Evolutionary conservation across 2,888 invertebrate species (phyloP).

Genomic region (Eurytoma adleriae): DNA sequence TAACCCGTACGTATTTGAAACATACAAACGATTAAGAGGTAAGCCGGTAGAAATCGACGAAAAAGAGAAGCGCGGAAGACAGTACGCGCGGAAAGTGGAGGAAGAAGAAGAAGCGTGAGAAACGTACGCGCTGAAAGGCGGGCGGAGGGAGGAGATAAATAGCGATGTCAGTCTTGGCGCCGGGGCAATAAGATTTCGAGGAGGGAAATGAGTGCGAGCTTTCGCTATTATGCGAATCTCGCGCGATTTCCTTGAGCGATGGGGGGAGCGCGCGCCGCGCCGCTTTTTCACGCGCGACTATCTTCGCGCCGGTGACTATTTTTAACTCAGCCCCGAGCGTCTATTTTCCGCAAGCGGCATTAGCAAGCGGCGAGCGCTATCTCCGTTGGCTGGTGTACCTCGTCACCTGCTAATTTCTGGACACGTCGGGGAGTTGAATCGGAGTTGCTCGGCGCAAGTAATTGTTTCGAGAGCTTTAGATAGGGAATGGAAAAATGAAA

Average conservation of each 20-base stretch:
- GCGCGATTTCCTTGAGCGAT: conserved; percentile 50
- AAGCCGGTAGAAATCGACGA: background rate
- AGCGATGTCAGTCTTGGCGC: conserved; percentile 36
- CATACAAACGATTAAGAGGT: conserved; percentile 53
- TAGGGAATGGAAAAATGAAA: too few relatives aligned
- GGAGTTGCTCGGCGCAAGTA: too few relatives aligned
- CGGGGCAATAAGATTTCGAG: conserved; percentile 37
- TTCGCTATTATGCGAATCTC: conserved; percentile 46
- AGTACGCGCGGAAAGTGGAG: background rate
- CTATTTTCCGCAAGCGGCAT: conserved; percentile 14
- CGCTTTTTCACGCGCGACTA: conserved; percentile 43
- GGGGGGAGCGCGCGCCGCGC: conserved; percentile 23
- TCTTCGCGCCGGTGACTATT: conserved; percentile 29
- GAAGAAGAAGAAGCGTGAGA: conserved; percentile 3
- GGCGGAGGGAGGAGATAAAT: conserved; percentile 45
- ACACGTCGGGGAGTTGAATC: too few relatives aligned
- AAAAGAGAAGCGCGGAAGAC: background rate
- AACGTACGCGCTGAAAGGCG: background rate
- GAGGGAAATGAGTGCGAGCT: conserved; percentile 30
- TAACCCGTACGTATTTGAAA: background rate
- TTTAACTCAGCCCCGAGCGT: conserved; percentile 7
- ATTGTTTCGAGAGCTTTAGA: too few relatives aligned
- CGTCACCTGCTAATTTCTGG: too few relatives aligned
- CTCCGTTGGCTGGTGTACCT: background rate
- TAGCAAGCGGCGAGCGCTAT: conserved; percentile 18